phyloP scores from a whole-genome alignment of 2,888 invertebrate genomes.

The Acanthosoma haemorrhoidale region DNA sequence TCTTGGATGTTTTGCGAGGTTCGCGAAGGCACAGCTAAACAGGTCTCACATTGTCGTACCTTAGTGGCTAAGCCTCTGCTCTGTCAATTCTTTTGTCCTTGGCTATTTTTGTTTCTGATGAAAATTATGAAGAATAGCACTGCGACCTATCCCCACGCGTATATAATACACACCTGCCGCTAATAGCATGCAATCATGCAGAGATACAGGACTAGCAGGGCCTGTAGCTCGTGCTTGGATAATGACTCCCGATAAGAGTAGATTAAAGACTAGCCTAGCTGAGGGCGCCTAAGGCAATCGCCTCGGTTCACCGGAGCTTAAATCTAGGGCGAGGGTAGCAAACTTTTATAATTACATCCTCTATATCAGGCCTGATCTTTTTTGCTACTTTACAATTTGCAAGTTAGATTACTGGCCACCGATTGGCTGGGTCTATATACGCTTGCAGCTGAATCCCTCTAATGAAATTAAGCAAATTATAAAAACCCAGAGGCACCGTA shows the following conservation, averaged over 20 bases:
- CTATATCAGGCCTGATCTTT: background rate
- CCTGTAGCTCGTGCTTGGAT: background rate
- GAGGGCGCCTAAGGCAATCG: background rate
- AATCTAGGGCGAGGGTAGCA: no score
- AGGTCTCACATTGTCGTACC: no score
- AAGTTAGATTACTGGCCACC: conserved; percentile 10
- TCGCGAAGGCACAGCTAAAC: no score
- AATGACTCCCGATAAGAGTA: background rate
- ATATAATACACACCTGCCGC: background rate
- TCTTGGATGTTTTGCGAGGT: no score
- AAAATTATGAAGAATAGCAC: no score
- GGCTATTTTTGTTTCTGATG: no score
- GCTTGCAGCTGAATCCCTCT: background rate
- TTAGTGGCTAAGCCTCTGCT: no score
- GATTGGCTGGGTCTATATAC: background rate
- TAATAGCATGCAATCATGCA: background rate
- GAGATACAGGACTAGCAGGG: background rate
- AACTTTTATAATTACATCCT: conserved; percentile 3
- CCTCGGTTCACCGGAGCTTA: background rate
- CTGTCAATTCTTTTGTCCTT: no score
- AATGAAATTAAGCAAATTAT: background rate
- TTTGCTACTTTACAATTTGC: conserved; percentile 7
- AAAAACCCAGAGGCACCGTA: no score
- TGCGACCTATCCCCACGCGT: no score
- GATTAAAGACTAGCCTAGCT: background rate